Evolutionary conservation across 1,140 invertebrate genomes (phyloP), one percentile per base, ranked within the genome.

Genomic region (Eueides isabella): DNA sequence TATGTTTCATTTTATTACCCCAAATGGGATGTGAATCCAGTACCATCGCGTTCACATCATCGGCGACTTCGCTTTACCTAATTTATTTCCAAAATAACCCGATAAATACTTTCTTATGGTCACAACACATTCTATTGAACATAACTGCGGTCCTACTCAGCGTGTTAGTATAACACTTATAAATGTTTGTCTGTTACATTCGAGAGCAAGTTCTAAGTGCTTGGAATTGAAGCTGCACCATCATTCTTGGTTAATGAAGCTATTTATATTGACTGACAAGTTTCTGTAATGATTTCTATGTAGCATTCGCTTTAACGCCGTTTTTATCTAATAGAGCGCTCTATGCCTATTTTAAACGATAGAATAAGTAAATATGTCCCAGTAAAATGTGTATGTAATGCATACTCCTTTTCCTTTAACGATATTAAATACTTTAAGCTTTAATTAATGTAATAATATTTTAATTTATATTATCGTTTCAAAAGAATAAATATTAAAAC

Each of bases 171-270:
- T 33, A 71, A 67, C 67, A 73, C 72, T 75, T 55, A 69, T 68
- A 31, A 30, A 31, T 78, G 68, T 78, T 75, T 78, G 69, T 66
- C 30, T 48, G 72, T 48, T 68, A 70, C 55, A 74, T 72, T 74
- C 62, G 48, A 71, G 67, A 67, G 61, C 41, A 29, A 12, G 41
- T 33, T 67, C 64, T 74, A 74, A 78, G 72, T 78, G 72, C 41
- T 33, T 65, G 65, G 75, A 44, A 73, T 73, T 44, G 67, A 77
- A 73, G 61, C 62, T 68, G 71, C 75, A 73, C 55, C 71, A 73
- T 77, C 75, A 77, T 73, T 35, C 48, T 71, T 29, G 19, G 29
- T 67, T 75, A 71, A 70, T 62, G 31, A 66, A 55, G 67, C 61
- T 65, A 29, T 73, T 73, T 68, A 26, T 61, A 41, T 48, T 63